Evolutionary conservation across 2,113 vertebrate genomes (phyloP).

Genomic region (Cromileptes altivelis): DNA sequence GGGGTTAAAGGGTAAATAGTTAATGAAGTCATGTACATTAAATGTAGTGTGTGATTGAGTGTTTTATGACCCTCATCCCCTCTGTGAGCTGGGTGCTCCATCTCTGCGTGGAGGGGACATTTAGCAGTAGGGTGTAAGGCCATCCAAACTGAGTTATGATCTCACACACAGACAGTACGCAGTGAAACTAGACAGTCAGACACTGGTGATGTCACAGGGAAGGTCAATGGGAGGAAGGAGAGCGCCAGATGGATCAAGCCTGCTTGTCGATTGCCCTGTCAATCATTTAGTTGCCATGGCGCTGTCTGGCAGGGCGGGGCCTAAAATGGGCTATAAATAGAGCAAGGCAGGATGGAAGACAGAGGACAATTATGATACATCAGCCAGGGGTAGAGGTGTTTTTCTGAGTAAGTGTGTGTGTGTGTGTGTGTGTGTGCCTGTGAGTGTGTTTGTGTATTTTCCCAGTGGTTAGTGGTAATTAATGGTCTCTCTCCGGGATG

Average conservation of each 20-base stretch:
- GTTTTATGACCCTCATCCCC: constrained; percentile 31
- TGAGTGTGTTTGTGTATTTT: constrained; percentile 21
- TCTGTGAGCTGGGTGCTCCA: constrained; percentile 2
- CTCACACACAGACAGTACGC: constrained; percentile 19
- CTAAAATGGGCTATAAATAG: constrained; percentile 77
- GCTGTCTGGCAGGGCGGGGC: constrained; percentile 49
- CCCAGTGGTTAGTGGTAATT: constrained; percentile 50
- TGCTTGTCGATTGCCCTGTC: constrained; percentile 67
- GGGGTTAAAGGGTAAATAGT: constrained; percentile 9
- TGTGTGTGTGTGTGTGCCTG: constrained; percentile 12
- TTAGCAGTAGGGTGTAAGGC: constrained; percentile 33
- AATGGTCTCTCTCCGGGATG: constrained; percentile 40
- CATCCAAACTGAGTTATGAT: constrained; percentile 51
- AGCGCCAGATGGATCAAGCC: constrained; percentile 27
- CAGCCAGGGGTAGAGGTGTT: constrained; percentile 34
- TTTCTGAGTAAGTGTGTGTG: neutral
- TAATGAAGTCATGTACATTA: constrained; percentile 2
- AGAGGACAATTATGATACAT: constrained; percentile 70
- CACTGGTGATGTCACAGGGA: constrained; percentile 59
- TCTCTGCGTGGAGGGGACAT: constrained; percentile 33
- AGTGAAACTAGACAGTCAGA: constrained; percentile 40
- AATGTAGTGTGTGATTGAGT: neutral
- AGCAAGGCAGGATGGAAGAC: constrained; percentile 52
- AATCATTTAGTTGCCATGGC: constrained; percentile 66
- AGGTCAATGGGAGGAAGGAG: constrained; percentile 64